These are phyloP conservation scores for Cryptocheilus praepositus DNA, from an alignment of 2,888 invertebrate genomes.

Conservation along the genomic window DNA sequence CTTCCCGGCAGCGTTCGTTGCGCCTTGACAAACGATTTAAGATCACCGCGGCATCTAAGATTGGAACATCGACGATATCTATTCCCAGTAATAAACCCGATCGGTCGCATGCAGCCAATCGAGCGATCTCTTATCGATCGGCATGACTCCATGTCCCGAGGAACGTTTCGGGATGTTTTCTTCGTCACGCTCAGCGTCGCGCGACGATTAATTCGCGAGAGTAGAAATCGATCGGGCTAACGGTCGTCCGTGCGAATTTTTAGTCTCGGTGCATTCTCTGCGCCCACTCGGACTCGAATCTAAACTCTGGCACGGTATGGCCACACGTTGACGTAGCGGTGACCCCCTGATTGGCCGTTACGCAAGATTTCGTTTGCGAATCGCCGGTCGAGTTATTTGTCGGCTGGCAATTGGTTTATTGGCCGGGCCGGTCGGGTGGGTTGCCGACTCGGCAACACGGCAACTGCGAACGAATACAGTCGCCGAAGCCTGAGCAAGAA, in stretches of 20 bases:
- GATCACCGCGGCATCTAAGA: too few relatives aligned
- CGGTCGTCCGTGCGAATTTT: too few relatives aligned
- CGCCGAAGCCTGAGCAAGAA: slow-evolving; percentile 42
- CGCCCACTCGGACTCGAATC: background rate
- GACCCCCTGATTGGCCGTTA: slow-evolving; percentile 43
- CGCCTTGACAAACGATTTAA: too few relatives aligned
- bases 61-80: background rate
- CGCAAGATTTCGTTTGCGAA: slow-evolving; percentile 54
- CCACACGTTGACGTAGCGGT: slow-evolving; percentile 1
- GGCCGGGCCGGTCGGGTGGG: slow-evolving; percentile 43
- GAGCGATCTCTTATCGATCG: background rate
- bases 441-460: slow-evolving; percentile 39
- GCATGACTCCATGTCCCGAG: too few relatives aligned
- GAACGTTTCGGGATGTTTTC: too few relatives aligned
- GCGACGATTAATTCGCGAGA: too few relatives aligned
- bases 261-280: background rate
- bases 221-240: too few relatives aligned
- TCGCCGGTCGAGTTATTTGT: slow-evolving; percentile 35
- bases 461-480: slow-evolving; percentile 42
- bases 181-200: too few relatives aligned
- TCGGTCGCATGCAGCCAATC: background rate
- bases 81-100: background rate
- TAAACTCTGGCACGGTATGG: background rate
- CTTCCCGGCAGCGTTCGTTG: too few relatives aligned
- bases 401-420: slow-evolving; percentile 44